Evolutionary conservation across 2,113 vertebrate species (phyloP).

Genomic region (Actenoides hombroni): DNA sequence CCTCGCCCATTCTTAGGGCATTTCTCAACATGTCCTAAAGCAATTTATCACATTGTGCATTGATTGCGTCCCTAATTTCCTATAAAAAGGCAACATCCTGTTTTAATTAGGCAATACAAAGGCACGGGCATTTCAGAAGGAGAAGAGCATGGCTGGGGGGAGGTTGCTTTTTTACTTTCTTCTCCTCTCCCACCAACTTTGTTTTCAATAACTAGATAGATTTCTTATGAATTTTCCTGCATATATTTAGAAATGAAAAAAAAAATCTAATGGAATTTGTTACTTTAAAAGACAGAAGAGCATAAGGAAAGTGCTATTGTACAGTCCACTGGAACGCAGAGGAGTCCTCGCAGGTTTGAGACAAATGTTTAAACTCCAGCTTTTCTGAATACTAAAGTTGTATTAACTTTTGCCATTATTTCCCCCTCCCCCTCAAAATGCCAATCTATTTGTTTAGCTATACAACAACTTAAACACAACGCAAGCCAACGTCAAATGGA

Average conservation of each 20-base stretch:
- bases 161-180: not conserved
- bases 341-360: not conserved
- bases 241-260: not conserved
- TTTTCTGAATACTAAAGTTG: not conserved
- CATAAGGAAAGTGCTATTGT: not conserved
- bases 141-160: not conserved
- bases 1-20: not conserved
- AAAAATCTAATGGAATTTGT: not conserved
- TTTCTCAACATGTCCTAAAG: constrained; percentile 22
- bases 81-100: constrained; percentile 9
- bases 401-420: not conserved
- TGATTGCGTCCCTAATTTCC: constrained; percentile 37
- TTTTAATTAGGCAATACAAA: constrained; percentile 49
- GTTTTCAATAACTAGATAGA: not conserved
- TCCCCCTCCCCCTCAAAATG: not conserved
- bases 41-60: not conserved
- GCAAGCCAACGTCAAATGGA: not conserved
- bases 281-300: not conserved
- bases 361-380: not conserved
- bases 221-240: not conserved
- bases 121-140: not conserved
- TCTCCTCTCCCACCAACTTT: not conserved
- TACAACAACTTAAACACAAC: not conserved
- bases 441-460: not conserved
- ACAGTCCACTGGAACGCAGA: not conserved